These are phyloP conservation scores for Phortica okadai DNA, from an alignment of 2,888 invertebrate genomes.

Conservation along the genomic window DNA sequence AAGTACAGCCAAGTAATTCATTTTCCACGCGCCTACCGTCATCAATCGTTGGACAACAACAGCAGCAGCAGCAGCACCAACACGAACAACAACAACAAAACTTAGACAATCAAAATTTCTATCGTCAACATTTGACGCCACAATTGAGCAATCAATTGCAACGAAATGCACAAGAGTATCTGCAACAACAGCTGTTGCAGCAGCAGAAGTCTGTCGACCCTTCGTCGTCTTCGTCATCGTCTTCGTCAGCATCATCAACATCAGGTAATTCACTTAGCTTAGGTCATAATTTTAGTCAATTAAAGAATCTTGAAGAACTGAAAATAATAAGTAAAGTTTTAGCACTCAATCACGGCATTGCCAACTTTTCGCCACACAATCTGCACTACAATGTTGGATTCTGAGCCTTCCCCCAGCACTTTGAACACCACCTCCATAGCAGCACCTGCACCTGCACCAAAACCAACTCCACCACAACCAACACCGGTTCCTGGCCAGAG, in stretches of 20 bases:
- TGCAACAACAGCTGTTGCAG: constrained; percentile 62
- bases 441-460: constrained; percentile 23
- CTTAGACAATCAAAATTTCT: constrained; percentile 73
- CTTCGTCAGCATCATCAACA: constrained; percentile 40
- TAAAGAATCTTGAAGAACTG: constrained; percentile 82
- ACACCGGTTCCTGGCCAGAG: background rate
- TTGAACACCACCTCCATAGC: constrained; percentile 11
- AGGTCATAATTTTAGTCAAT: constrained; percentile 58
- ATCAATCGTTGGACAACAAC: constrained; percentile 54
- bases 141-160: constrained; percentile 71
- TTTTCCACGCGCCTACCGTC: constrained; percentile 43
- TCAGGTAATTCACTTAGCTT: constrained; percentile 63
- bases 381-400: constrained; percentile 67
- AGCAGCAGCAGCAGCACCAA: constrained; percentile 31
- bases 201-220: constrained; percentile 60
- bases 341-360: constrained; percentile 86
- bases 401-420: constrained; percentile 50
- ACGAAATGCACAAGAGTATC: constrained; percentile 75
- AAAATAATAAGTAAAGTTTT: constrained; percentile 89
- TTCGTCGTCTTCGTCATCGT: constrained; percentile 37
- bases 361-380: constrained; percentile 74
- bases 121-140: constrained; percentile 71
- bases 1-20: constrained; percentile 63
- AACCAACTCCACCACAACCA: background rate
- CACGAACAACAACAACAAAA: constrained; percentile 45